Evolutionary conservation across 2,113 vertebrate genomes (phyloP), one percentile per base, ranked within the genome.

Genomic region (Merops nubicus): DNA sequence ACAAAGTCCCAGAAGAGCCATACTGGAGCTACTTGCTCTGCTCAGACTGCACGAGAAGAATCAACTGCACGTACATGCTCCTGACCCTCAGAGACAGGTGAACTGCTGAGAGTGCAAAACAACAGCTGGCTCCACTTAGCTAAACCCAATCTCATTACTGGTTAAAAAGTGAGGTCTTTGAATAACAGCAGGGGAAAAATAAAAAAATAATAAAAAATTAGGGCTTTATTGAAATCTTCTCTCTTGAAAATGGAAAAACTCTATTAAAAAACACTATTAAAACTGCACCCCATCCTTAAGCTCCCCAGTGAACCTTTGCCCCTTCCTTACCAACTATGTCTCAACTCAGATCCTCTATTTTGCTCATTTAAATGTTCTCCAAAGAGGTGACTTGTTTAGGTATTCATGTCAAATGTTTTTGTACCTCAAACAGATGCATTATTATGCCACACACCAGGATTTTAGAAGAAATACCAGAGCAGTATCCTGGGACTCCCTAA

Each of bases 1-100:
- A 5, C n/a, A 1, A n/a, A 73, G 50, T 59, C 56, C 70, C 74
- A 67, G 33, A 70, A 60, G 18, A 95, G 75, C 42, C 48, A 18
- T 36, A 17, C 54, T 34, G 67, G 93, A 94, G 75, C 79, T 21
- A 15, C 81, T 86, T 51, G 22, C 79, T 51, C n/a, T n/a, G 50
- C 62, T 87, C 80, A 38, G 65, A 89, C 88, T 78, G 92, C 16
- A 14, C 50, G 73, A 96, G 95, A 86, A 90, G 84, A 91, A 93
- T 40, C 74, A 93, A 62, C 79, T 17, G 22, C 5, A 10, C 3
- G 12, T n/a, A 73, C 16, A 8, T 14, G 54, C 82, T 93, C 65
- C 95, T 69, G 89, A 10, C 56, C 85, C 91, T 89, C 94, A 78
- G 40, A 94, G 87, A 85, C 74, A 54, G 69, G 95, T 62, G 89